These are phyloP conservation scores for Hyles vespertilio DNA, from an alignment of 1,140 invertebrate species.

Conservation along the genomic window DNA sequence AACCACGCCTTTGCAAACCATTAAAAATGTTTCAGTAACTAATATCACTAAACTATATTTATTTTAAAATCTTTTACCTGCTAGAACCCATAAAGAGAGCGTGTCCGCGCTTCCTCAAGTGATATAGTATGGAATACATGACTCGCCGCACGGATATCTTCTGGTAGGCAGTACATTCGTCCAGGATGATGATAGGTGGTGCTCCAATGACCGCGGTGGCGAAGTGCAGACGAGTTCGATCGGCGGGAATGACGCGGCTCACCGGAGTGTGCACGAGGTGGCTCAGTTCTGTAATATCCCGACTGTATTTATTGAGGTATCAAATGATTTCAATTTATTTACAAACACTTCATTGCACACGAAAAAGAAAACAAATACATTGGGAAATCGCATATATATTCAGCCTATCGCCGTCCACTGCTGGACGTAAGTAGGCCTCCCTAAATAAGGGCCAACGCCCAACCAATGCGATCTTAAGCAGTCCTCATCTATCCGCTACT, in stretches of 20 bases:
- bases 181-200: slow-evolving; percentile 44
- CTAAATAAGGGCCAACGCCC: too few species aligned
- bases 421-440: too few species aligned
- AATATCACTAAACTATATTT: neutral
- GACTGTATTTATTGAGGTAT: too few species aligned
- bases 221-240: slow-evolving; percentile 41
- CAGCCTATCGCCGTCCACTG: too few species aligned
- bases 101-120: slow-evolving; percentile 43
- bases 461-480: too few species aligned
- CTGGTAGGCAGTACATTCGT: slow-evolving; percentile 56
- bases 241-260: slow-evolving; percentile 21
- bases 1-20: neutral
- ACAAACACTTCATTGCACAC: too few species aligned
- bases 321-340: too few species aligned
- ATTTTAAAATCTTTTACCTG: slow-evolving; percentile 27
- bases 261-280: slow-evolving; percentile 27
- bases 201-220: slow-evolving; percentile 44
- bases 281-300: slow-evolving; percentile 28
- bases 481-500: too few species aligned
- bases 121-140: slow-evolving; percentile 51
- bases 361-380: too few species aligned
- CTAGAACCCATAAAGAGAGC: slow-evolving; percentile 41
- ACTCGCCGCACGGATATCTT: slow-evolving; percentile 44
- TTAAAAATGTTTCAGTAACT: neutral
- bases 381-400: too few species aligned